phyloP scores from a whole-genome alignment of 2,888 invertebrate species.

The Eupithecia dodoneata region DNA sequence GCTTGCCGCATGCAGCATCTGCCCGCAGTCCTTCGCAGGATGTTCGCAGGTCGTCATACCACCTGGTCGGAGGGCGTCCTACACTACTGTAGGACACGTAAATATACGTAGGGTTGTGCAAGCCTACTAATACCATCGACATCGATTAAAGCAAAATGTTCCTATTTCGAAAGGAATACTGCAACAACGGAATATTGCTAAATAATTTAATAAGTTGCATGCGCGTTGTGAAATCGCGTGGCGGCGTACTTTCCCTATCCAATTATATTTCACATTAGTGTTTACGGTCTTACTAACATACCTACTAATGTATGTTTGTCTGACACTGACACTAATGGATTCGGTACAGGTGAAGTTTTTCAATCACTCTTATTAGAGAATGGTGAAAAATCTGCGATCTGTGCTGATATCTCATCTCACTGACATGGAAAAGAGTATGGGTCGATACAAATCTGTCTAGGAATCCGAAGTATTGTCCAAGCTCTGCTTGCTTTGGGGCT shows the following conservation, averaged over 20 bases:
- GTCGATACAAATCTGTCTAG: too few species aligned
- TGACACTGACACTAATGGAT: not conserved
- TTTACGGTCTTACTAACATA: not conserved
- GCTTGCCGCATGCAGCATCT: too few species aligned
- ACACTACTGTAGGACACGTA: too few species aligned
- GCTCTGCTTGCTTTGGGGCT: too few species aligned
- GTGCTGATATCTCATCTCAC: too few species aligned
- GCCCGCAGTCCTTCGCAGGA: too few species aligned
- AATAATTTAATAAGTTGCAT: conserved; percentile 7
- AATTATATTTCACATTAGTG: not conserved
- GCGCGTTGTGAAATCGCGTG: not conserved
- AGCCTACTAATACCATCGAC: not conserved
- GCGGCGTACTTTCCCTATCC: not conserved
- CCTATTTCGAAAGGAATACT: not conserved
- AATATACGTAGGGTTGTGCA: not conserved
- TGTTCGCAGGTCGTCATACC: too few species aligned
- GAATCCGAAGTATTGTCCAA: too few species aligned
- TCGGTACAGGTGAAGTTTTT: not conserved
- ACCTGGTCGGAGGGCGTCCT: too few species aligned
- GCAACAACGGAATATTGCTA: conserved; percentile 5
- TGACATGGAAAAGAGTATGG: too few species aligned
- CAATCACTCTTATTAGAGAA: not conserved
- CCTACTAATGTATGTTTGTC: not conserved
- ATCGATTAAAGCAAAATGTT: not conserved
- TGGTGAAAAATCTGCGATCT: too few species aligned